These are phyloP conservation scores for Chloroceryle amazona DNA, from an alignment of 2,797 vertebrate species.

Conservation along the genomic window DNA sequence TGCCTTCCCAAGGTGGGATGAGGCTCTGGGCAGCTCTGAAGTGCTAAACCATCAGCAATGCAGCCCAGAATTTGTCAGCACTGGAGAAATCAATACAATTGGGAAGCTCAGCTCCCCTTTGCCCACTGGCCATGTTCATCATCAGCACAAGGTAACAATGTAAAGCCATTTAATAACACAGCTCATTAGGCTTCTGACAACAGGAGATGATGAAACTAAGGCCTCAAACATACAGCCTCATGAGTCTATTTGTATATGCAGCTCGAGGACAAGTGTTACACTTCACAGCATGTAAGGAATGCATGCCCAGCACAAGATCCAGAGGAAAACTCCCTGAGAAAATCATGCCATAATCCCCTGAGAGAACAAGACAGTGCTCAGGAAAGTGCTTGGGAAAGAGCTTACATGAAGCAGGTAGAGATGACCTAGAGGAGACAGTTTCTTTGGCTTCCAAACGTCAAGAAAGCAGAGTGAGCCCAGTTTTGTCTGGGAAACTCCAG, in stretches of 20 bases:
- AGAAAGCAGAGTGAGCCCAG: background rate
- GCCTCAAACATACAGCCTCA: background rate
- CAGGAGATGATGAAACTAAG: background rate
- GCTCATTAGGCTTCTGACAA: constrained; percentile 36
- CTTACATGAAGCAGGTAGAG: constrained; percentile 24
- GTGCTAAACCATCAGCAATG: background rate
- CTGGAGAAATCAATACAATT: background rate
- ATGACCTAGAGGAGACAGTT: constrained; percentile 31
- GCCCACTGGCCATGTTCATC: background rate
- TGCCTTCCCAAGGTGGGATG: background rate
- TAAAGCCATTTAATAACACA: constrained; percentile 33
- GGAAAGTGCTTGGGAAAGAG: background rate
- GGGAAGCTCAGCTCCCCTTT: background rate
- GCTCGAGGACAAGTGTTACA: background rate
- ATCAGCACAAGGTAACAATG: background rate
- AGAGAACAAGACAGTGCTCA: background rate
- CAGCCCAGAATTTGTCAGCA: background rate
- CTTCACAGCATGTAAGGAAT: background rate
- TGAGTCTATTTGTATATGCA: background rate
- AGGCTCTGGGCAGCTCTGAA: background rate
- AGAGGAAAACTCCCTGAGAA: background rate
- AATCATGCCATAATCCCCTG: background rate
- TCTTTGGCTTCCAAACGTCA: background rate
- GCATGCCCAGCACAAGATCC: background rate
- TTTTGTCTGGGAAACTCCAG: background rate